Evolutionary conservation across 2,797 vertebrate species (phyloP).

Genomic region (Chelon auratus): DNA sequence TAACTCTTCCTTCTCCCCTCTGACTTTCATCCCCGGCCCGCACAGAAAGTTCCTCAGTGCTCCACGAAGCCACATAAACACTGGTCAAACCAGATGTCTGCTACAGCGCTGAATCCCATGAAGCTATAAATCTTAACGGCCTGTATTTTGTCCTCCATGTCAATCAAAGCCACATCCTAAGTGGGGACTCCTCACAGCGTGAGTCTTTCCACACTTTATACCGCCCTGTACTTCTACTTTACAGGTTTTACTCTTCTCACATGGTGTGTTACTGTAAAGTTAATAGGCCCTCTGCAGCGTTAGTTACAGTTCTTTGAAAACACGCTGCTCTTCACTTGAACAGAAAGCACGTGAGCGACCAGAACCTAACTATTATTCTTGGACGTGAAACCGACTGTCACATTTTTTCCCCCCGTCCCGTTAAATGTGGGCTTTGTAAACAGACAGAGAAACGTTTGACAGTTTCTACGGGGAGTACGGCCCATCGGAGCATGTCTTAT

Average conservation of each 20-base stretch:
- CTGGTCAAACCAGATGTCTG: conserved; percentile 75
- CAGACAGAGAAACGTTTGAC: conserved; percentile 66
- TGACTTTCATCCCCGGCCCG: conserved; percentile 51
- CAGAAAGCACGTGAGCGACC: conserved; percentile 48
- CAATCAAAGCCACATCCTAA: conserved; percentile 76
- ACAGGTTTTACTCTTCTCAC: conserved; percentile 64
- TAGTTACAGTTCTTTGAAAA: conserved; percentile 63
- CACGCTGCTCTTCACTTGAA: conserved; percentile 60
- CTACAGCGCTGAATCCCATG: conserved; percentile 53
- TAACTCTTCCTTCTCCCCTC: conserved; percentile 44
- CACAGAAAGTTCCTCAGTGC: conserved; percentile 65
- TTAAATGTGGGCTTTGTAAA: conserved; percentile 69
- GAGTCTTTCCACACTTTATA: conserved; percentile 60
- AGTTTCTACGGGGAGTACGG: conserved; percentile 54
- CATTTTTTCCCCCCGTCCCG: conserved; percentile 36
- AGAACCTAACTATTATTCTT: conserved; percentile 75
- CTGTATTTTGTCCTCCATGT: conserved; percentile 67
- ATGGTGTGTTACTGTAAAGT: conserved; percentile 68
- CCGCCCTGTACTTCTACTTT: conserved; percentile 57
- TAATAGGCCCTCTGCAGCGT: conserved; percentile 72
- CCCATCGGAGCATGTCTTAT: conserved; percentile 62
- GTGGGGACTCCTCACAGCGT: conserved; percentile 62
- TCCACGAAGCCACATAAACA: conserved; percentile 69
- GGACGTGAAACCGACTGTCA: conserved; percentile 65
- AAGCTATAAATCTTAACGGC: conserved; percentile 68